Percentiles rank a stretch among this genome's conserved stretches.
Conservation (phyloP, 2,113 vertebrate species). For the Hippocampus comes region DNA sequence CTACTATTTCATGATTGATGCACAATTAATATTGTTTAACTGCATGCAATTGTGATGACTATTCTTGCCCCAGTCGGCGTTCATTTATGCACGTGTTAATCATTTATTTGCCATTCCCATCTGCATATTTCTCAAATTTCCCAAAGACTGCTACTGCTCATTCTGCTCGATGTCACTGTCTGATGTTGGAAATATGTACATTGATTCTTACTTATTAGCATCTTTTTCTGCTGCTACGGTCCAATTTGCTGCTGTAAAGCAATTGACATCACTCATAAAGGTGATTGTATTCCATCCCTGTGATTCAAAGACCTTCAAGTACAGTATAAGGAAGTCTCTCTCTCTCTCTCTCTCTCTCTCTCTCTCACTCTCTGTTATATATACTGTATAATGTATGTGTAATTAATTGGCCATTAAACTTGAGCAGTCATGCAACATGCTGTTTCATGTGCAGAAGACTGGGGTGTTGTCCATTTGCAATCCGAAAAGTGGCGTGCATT, state of each 20-base stretch:
- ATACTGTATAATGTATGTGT: background rate
- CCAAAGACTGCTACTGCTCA: background rate
- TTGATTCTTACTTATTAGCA: too few relatives aligned
- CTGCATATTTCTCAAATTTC: background rate
- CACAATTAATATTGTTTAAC: background rate
- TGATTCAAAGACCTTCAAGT: too few relatives aligned
- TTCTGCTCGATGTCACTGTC: background rate
- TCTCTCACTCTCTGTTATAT: too few relatives aligned
- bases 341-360: too few relatives aligned
- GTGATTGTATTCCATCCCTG: too few relatives aligned
- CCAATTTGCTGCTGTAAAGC: too few relatives aligned
- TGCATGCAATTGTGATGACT: background rate
- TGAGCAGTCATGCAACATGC: background rate
- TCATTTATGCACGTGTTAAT: background rate
- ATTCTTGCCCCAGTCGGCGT: background rate
- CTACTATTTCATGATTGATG: background rate
- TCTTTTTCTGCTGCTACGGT: too few relatives aligned
- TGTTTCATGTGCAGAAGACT: background rate
- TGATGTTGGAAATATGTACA: background rate
- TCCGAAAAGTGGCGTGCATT: background rate
- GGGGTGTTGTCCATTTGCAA: background rate
- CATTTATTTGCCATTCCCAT: background rate
- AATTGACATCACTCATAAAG: too few relatives aligned
- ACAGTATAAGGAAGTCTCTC: too few relatives aligned
- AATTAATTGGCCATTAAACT: background rate